phyloP scores from a whole-genome alignment of 2,113 vertebrate species.

The Leuciscus idus region DNA sequence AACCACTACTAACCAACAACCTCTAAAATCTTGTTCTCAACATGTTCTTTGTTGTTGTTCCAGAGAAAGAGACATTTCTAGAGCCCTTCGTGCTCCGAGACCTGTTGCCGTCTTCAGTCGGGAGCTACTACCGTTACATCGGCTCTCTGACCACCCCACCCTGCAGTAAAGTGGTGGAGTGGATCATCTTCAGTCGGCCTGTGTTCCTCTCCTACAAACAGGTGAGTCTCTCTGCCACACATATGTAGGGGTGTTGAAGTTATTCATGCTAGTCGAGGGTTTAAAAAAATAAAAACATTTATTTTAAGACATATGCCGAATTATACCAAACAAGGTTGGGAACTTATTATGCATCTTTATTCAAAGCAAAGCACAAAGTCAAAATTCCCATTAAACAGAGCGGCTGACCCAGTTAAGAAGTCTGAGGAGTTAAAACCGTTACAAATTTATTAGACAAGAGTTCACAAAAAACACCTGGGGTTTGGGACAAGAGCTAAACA shows the following conservation, averaged over 20 bases:
- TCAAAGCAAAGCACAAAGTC: not conserved
- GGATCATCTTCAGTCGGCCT: conserved; percentile 90
- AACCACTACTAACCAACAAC: not conserved
- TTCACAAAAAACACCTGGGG: not conserved
- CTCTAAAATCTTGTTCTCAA: not conserved
- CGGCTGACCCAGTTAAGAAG: conserved; percentile 1
- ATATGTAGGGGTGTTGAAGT: not conserved
- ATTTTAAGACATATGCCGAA: not conserved
- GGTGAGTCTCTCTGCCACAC: conserved; percentile 70
- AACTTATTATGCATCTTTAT: conserved; percentile 15
- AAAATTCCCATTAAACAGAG: not conserved
- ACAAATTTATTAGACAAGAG: not conserved
- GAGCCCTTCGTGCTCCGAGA: conserved; percentile 93
- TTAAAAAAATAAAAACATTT: not conserved
- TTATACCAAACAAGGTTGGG: not conserved
- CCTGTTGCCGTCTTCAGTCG: conserved; percentile 85
- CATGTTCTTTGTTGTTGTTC: not conserved
- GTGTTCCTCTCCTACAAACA: conserved; percentile 93
- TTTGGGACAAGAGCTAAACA: not conserved
- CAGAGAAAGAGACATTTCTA: conserved; percentile 97
- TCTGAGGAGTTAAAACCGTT: not conserved
- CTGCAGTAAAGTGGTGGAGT: conserved; percentile 94
- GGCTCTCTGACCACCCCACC: conserved; percentile 95
- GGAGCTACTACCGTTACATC: conserved; percentile 93
- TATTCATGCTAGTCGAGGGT: not conserved